phyloP scores from a whole-genome alignment of 2,113 vertebrate species.

The Myiozetetes cayanensis region DNA sequence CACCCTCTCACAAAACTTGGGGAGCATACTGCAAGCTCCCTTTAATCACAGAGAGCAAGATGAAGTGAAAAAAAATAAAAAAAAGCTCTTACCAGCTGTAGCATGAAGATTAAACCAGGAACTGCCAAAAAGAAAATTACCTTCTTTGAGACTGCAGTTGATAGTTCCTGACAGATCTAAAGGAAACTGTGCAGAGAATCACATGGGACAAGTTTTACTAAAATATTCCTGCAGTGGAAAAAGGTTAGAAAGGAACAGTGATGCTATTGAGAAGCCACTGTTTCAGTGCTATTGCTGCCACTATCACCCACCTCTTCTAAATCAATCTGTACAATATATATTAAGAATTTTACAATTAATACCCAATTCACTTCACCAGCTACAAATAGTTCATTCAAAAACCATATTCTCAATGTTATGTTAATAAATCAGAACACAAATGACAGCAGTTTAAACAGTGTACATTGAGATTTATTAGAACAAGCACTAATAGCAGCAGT shows the following conservation, averaged over 20 bases:
- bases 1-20: neutral
- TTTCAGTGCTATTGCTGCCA: neutral
- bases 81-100: neutral
- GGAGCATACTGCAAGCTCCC: neutral
- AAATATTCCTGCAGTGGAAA: neutral
- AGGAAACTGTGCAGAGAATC: neutral
- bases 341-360: neutral
- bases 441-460: constrained; percentile 57
- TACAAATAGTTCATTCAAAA: neutral
- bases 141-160: neutral
- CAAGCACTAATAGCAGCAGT: constrained; percentile 91
- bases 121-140: constrained; percentile 1
- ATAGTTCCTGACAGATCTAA: neutral
- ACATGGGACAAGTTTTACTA: neutral
- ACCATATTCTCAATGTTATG: neutral
- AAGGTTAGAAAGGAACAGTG: neutral
- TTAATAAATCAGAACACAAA: constrained; percentile 42
- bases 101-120: neutral
- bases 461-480: constrained; percentile 86
- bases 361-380: neutral
- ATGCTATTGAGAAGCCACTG: neutral
- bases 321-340: neutral
- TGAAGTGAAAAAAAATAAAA: neutral
- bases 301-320: neutral
- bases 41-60: neutral